Evolutionary conservation across 2,797 vertebrate genomes (phyloP).

Genomic region (Eutrigla gurnardus): DNA sequence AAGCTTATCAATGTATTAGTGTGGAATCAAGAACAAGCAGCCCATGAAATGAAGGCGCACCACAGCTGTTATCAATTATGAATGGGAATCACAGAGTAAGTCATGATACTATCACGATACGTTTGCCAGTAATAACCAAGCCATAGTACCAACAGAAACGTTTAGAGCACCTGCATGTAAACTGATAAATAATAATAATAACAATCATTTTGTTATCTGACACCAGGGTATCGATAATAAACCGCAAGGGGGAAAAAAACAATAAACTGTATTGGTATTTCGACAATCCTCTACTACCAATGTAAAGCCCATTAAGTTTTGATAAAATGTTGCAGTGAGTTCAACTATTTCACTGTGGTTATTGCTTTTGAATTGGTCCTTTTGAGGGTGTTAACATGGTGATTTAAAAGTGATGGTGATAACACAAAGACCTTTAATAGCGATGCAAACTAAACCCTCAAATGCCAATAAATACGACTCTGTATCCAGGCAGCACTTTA

Average conservation of each 20-base stretch:
- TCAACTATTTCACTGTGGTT: neutral
- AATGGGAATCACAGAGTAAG: too few species aligned
- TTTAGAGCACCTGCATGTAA: neutral
- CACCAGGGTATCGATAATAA: neutral
- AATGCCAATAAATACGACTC: neutral
- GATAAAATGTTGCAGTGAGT: neutral
- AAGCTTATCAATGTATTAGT: too few species aligned
- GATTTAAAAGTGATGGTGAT: neutral
- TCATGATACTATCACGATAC: too few species aligned
- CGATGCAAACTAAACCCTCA: neutral
- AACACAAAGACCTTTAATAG: neutral
- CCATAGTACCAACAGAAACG: neutral
- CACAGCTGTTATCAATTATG: too few species aligned
- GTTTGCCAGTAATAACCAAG: too few species aligned
- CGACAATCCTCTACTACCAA: neutral
- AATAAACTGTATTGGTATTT: neutral
- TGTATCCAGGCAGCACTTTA: neutral
- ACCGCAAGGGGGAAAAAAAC: neutral
- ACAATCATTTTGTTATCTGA: neutral
- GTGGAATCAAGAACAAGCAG: too few species aligned
- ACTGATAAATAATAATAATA: neutral
- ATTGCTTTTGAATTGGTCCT: slow-evolving; percentile 13
- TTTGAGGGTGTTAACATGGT: neutral
- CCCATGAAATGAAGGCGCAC: too few species aligned
- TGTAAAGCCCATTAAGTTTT: slow-evolving; percentile 2